These are phyloP conservation scores for Meles meles DNA, from an alignment of 2,113 vertebrate genomes.

Conservation along the genomic window DNA sequence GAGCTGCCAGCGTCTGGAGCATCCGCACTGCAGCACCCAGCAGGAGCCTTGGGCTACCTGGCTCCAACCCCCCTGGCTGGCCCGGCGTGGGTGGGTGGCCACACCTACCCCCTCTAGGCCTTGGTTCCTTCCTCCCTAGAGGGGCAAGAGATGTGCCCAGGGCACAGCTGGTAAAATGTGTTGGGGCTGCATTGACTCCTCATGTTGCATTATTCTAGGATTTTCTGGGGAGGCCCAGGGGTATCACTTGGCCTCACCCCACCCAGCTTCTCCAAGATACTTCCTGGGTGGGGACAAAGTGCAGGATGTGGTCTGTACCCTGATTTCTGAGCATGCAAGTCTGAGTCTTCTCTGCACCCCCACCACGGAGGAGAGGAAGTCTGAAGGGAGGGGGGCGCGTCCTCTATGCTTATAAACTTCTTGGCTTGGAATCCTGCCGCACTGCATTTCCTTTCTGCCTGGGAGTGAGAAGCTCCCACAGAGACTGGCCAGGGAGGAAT, in stretches of 20 bases:
- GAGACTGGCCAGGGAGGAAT: not conserved
- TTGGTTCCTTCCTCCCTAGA: not conserved
- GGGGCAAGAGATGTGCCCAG: not conserved
- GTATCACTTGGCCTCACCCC: not conserved
- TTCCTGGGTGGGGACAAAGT: constrained; percentile 24
- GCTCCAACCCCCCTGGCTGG: not conserved
- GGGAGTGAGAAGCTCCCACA: not conserved
- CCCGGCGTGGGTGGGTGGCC: too few species aligned
- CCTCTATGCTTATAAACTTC: not conserved
- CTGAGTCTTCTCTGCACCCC: not conserved
- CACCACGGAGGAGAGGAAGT: not conserved
- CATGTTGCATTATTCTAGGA: not conserved
- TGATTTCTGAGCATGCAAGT: not conserved
- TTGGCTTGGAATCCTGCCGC: not conserved
- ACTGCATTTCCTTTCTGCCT: not conserved
- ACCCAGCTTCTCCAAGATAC: not conserved
- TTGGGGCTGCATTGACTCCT: not conserved
- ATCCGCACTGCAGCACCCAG: constrained; percentile 49
- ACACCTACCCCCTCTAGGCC: not conserved
- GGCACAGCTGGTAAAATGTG: not conserved
- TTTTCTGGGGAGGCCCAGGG: not conserved
- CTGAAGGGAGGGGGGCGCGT: too few species aligned
- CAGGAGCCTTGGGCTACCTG: not conserved
- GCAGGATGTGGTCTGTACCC: constrained; percentile 34
- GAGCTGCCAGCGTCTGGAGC: not conserved